These are phyloP conservation scores for Sebastes cheni DNA, from an alignment of 2,797 vertebrate genomes.

Conservation along the genomic window DNA sequence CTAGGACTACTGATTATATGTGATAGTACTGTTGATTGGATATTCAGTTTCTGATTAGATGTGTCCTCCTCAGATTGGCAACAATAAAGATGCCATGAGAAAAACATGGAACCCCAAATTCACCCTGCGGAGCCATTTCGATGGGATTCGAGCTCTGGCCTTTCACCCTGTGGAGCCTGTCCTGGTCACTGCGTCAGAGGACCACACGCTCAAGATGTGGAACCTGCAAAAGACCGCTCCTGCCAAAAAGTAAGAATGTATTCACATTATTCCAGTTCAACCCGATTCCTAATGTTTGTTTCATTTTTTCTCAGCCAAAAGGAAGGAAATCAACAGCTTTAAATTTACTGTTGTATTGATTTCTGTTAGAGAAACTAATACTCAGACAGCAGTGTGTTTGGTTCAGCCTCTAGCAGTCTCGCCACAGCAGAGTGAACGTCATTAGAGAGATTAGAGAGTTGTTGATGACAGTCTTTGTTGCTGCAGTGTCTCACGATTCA, in stretches of 20 bases:
- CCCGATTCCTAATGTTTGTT: neutral
- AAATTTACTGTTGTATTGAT: neutral
- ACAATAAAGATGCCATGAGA: slow-evolving; percentile 96
- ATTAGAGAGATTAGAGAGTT: neutral
- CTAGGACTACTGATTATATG: no score
- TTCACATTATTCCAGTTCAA: neutral
- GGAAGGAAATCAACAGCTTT: neutral
- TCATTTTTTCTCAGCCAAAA: neutral
- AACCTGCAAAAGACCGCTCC: slow-evolving; percentile 99
- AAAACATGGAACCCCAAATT: slow-evolving; percentile 99
- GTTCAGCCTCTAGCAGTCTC: neutral
- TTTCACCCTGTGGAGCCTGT: slow-evolving; percentile 97
- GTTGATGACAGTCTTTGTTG: slow-evolving; percentile 6
- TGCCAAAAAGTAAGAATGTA: slow-evolving; percentile 90
- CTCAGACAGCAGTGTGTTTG: neutral
- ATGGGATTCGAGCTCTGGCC: slow-evolving; percentile 93
- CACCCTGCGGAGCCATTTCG: slow-evolving; percentile 97
- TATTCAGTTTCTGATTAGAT: neutral
- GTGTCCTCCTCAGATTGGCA: slow-evolving; percentile 87
- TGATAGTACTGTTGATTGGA: neutral
- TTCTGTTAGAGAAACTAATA: neutral
- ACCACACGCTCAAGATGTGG: slow-evolving; percentile 99
- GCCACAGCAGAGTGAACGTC: slow-evolving; percentile 2
- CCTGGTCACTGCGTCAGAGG: slow-evolving; percentile 96
- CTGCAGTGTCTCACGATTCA: neutral